These are phyloP conservation scores for Aricia agestis DNA, from an alignment of 1,140 invertebrate genomes.

Conservation along the genomic window DNA sequence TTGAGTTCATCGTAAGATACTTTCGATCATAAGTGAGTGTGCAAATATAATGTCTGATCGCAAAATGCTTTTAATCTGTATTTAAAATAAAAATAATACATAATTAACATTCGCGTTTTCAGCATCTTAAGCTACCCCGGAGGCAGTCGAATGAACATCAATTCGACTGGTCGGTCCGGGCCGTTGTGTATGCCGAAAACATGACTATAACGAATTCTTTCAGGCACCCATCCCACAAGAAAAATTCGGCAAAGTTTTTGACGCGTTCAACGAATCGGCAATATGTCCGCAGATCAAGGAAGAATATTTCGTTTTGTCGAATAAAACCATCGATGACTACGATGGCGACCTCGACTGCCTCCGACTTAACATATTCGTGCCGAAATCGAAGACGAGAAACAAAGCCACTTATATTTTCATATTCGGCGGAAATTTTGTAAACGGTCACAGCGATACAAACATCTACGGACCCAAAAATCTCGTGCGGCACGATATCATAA, in stretches of 20 bases:
- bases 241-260: conserved; percentile 31
- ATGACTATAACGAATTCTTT: too few species aligned
- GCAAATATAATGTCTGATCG: too few species aligned
- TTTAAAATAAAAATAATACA: too few species aligned
- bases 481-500: conserved; percentile 74
- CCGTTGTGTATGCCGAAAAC: too few species aligned
- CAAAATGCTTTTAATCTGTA: too few species aligned
- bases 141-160: too few species aligned
- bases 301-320: not conserved
- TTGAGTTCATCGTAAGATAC: too few species aligned
- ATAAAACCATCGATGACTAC: conserved; percentile 16
- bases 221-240: too few species aligned
- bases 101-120: too few species aligned
- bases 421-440: conserved; percentile 81
- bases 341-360: conserved; percentile 41
- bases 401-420: conserved; percentile 83
- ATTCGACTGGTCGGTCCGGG: too few species aligned
- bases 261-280: conserved; percentile 37
- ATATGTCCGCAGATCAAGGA: conserved; percentile 39
- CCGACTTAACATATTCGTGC: conserved; percentile 50
- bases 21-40: too few species aligned
- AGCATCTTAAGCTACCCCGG: too few species aligned
- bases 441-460: conserved; percentile 62
- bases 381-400: conserved; percentile 35
- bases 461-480: conserved; percentile 76